Evolutionary conservation across 30 jellyfish, hydroid and myxozoan species (phyloP).

Genomic region (Hydractinia echinata): DNA sequence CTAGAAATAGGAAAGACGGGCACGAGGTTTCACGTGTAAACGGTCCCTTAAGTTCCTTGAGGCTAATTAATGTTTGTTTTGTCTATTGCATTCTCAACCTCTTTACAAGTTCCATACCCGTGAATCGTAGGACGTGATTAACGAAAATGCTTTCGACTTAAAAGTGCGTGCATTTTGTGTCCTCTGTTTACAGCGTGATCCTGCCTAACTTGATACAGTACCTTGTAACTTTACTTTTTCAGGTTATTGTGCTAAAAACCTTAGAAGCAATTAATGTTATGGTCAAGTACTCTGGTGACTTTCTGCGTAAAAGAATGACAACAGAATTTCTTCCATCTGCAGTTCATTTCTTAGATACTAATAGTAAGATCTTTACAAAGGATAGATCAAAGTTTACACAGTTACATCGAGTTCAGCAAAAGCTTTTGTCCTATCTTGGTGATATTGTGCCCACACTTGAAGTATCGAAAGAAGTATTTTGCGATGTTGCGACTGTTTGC

Average conservation of each 20-base stretch:
- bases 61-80: too few species aligned
- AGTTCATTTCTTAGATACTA: slow-evolving; percentile 39
- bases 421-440: slow-evolving; percentile 42
- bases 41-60: too few species aligned
- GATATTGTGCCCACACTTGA: slow-evolving; percentile 52
- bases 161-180: too few species aligned
- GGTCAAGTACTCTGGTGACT: slow-evolving; percentile 77
- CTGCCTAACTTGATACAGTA: too few species aligned
- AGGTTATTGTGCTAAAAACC: slow-evolving; percentile 61
- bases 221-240: neutral
- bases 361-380: slow-evolving; percentile 29
- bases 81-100: too few species aligned
- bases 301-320: slow-evolving; percentile 77
- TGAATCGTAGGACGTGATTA: too few species aligned
- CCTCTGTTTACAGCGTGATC: too few species aligned
- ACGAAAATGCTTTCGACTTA: too few species aligned
- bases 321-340: slow-evolving; percentile 72
- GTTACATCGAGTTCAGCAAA: slow-evolving; percentile 42
- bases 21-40: too few species aligned
- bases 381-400: slow-evolving; percentile 44
- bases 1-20: too few species aligned
- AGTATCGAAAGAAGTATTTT: slow-evolving; percentile 39
- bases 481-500: slow-evolving; percentile 27
- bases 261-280: slow-evolving; percentile 51
- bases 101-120: too few species aligned